These are phyloP conservation scores for Drosophila ficusphila DNA, from an alignment of 1,140 invertebrate genomes.

Conservation along the genomic window DNA sequence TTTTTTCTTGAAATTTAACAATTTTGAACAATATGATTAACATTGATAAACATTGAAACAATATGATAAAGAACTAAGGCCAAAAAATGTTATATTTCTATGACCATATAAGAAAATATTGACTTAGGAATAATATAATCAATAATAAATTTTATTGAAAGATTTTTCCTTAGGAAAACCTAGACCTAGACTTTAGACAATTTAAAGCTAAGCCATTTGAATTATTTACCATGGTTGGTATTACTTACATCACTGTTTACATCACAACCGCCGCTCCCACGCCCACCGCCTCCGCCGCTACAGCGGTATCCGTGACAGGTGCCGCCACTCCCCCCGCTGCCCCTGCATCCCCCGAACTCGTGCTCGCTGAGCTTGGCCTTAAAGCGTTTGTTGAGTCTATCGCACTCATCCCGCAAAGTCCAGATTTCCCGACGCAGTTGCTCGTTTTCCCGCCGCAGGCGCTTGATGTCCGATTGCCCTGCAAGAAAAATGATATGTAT, in stretches of 20 bases:
- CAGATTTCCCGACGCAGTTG: slow-evolving; percentile 94
- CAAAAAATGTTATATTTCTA: no score
- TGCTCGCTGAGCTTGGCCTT: slow-evolving; percentile 76
- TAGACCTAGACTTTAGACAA: not conserved
- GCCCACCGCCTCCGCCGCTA: slow-evolving; percentile 50
- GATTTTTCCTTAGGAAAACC: no score
- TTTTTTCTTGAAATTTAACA: no score
- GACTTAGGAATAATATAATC: no score
- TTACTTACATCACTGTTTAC: slow-evolving; percentile 78
- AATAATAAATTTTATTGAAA: no score
- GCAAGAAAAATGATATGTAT: slow-evolving; percentile 23
- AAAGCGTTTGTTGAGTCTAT: slow-evolving; percentile 89
- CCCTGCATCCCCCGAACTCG: slow-evolving; percentile 66
- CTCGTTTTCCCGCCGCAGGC: slow-evolving; percentile 93
- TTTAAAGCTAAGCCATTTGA: not conserved
- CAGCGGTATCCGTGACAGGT: slow-evolving; percentile 52
- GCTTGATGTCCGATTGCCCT: slow-evolving; percentile 95
- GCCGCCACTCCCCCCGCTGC: slow-evolving; percentile 65
- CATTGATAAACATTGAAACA: no score
- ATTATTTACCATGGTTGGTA: not conserved
- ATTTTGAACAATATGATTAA: no score
- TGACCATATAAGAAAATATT: no score
- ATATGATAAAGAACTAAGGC: no score
- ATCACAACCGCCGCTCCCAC: slow-evolving; percentile 75
- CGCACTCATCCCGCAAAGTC: slow-evolving; percentile 93